These are phyloP conservation scores for Neogobius melanostomus DNA, from an alignment of 2,113 vertebrate species.

Conservation along the genomic window DNA sequence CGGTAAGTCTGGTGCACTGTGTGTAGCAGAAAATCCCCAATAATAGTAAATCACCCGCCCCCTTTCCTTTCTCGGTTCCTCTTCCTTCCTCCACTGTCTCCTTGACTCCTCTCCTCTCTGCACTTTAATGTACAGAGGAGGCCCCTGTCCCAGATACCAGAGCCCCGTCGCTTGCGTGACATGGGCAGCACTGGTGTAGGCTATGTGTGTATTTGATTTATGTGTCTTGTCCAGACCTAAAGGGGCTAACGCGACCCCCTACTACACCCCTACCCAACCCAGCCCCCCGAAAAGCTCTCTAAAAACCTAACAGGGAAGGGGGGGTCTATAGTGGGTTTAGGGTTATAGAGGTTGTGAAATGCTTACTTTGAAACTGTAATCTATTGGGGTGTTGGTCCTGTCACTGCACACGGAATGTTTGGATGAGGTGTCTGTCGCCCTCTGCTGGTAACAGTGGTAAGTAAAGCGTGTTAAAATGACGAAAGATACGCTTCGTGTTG, in stretches of 20 bases:
- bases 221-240: constrained; percentile 67
- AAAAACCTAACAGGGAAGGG: constrained; percentile 38
- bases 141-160: constrained; percentile 52
- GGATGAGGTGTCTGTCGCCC: not conserved
- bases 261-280: not conserved
- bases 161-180: constrained; percentile 45
- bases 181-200: constrained; percentile 24
- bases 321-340: not conserved
- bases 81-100: constrained; percentile 15
- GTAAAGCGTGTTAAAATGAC: constrained; percentile 14
- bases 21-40: constrained; percentile 23
- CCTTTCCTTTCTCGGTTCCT: constrained; percentile 6
- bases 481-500: constrained; percentile 27
- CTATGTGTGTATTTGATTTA: constrained; percentile 60
- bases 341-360: no score
- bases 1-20: constrained; percentile 2
- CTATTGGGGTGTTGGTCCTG: not conserved
- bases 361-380: constrained; percentile 6
- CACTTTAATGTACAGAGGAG: constrained; percentile 24
- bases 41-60: constrained; percentile 38
- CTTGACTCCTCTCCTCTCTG: constrained; percentile 14
- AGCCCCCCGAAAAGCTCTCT: constrained; percentile 45
- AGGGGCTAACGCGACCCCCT: constrained; percentile 29
- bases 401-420: not conserved
- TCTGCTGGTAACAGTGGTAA: not conserved